Evolutionary conservation across 53 echinoderm and acorn worm genomes (phyloP).

Genomic region (Echinarachnius parma): DNA sequence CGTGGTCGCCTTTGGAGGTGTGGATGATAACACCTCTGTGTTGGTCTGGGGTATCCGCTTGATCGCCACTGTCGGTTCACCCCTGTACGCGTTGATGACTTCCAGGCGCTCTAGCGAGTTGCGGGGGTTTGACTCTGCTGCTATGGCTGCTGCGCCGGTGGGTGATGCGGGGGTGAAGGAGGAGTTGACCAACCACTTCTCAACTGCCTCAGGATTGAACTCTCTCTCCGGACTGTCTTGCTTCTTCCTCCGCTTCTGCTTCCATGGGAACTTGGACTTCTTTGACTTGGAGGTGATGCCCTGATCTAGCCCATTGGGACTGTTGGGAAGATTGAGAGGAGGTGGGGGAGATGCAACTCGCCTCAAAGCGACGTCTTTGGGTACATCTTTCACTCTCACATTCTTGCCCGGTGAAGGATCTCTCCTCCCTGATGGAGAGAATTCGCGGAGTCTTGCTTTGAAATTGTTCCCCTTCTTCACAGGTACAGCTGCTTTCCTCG

Average conservation of each 20-base stretch:
- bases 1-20: background rate
- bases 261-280: constrained; percentile 70
- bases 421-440: constrained; percentile 26
- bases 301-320: constrained; percentile 39
- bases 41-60: constrained; percentile 26
- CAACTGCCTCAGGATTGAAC: constrained; percentile 76
- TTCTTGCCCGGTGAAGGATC: constrained; percentile 11
- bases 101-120: constrained; percentile 80
- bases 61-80: constrained; percentile 79
- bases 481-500: constrained; percentile 20
- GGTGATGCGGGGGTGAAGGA: constrained; percentile 14
- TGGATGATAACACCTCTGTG: background rate
- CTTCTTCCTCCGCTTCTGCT: constrained; percentile 46
- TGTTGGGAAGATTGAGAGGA: constrained; percentile 33
- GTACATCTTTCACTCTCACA: constrained; percentile 8
- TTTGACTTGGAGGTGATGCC: constrained; percentile 61
- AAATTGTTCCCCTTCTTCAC: constrained; percentile 17
- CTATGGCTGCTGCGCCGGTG: constrained; percentile 19
- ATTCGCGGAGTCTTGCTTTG: constrained; percentile 11
- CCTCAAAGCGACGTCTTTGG: constrained; percentile 12
- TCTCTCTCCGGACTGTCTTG: constrained; percentile 86
- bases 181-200: constrained; percentile 77
- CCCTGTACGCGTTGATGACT: constrained; percentile 92
- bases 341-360: constrained; percentile 43
- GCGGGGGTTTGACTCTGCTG: constrained; percentile 34